These are phyloP conservation scores for Erinaceus europaeus DNA, from an alignment of 2,113 vertebrate species.

Conservation along the genomic window DNA sequence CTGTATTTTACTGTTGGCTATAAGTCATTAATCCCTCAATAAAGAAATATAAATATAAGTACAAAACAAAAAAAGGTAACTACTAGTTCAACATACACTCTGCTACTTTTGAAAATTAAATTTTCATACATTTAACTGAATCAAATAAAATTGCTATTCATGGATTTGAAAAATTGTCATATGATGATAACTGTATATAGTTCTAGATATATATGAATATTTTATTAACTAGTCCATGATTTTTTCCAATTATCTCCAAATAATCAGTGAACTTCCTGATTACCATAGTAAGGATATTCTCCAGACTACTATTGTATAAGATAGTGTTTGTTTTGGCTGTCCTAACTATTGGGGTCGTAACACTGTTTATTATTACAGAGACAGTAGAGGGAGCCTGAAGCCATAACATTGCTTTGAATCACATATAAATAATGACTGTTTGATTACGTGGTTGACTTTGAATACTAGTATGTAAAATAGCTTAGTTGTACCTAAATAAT, in stretches of 20 bases:
- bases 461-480: not conserved
- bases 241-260: slow-evolving; percentile 30
- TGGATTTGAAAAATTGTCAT: slow-evolving; percentile 3
- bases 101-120: slow-evolving; percentile 8
- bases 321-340: slow-evolving; percentile 16
- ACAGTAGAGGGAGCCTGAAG: slow-evolving; percentile 75
- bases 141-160: not conserved
- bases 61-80: too few relatives aligned
- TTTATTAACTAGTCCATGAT: slow-evolving; percentile 8
- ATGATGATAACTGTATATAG: not conserved
- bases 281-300: slow-evolving; percentile 27
- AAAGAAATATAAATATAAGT: too few relatives aligned
- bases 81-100: not conserved
- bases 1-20: too few relatives aligned
- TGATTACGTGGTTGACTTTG: slow-evolving; percentile 38
- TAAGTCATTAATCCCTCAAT: too few relatives aligned
- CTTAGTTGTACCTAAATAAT: slow-evolving; percentile 8
- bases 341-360: slow-evolving; percentile 6
- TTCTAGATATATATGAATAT: not conserved
- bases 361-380: slow-evolving; percentile 56
- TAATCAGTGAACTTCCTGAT: slow-evolving; percentile 42
- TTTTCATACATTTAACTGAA: slow-evolving; percentile 7
- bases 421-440: not conserved
- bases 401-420: slow-evolving; percentile 48
- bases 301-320: not conserved